These are phyloP conservation scores for Clarias batrachus DNA, from an alignment of 2,113 vertebrate genomes.

Conservation along the genomic window DNA sequence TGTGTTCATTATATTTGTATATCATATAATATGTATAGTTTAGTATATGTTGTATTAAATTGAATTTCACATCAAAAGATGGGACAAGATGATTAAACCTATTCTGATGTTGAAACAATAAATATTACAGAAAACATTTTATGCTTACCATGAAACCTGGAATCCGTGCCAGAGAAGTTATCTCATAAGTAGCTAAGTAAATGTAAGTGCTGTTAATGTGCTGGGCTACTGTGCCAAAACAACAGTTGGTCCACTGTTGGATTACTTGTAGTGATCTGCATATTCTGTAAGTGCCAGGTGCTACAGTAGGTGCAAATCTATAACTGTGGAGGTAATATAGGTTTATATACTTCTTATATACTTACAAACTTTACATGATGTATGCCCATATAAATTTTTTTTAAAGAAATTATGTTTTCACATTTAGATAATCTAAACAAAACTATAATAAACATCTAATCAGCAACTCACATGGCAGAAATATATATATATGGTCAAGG, in stretches of 20 bases:
- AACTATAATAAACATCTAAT: too few relatives aligned
- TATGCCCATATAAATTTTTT: too few relatives aligned
- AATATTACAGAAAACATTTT: neutral
- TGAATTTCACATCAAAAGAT: neutral
- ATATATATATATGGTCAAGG: too few relatives aligned
- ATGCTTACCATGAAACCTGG: too few relatives aligned
- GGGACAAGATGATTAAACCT: neutral
- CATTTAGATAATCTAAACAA: neutral
- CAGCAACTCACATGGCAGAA: too few relatives aligned
- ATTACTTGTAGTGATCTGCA: neutral
- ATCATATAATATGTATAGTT: too few relatives aligned
- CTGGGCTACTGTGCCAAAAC: neutral
- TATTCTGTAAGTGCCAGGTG: neutral
- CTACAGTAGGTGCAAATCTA: neutral
- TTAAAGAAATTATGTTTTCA: neutral
- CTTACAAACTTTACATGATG: neutral
- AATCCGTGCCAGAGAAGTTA: too few relatives aligned
- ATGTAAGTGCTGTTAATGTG: neutral
- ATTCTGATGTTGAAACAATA: neutral
- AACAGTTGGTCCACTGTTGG: neutral
- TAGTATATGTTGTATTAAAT: neutral
- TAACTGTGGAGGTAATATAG: neutral
- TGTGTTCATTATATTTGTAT: too few relatives aligned
- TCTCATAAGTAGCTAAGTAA: too few relatives aligned
- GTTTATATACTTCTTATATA: too few relatives aligned